Evolutionary conservation across 2,113 vertebrate genomes (phyloP).

Genomic region (Hydropotes inermis): DNA sequence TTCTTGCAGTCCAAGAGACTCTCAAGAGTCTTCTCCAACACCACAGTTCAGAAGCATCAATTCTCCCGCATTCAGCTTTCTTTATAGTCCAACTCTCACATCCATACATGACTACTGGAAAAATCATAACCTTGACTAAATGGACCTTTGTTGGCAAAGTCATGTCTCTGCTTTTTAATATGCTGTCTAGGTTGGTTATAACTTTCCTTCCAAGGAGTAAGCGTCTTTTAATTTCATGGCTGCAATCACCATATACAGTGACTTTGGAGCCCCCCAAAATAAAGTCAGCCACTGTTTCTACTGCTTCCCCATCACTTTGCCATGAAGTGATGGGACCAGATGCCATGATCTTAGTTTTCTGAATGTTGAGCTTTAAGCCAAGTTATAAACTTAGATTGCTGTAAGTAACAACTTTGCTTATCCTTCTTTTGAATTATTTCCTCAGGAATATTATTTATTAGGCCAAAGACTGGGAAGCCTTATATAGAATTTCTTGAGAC

Average conservation of each 20-base stretch:
- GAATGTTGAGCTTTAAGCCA: not conserved
- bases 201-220: not conserved
- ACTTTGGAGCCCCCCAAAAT: fast-evolving
- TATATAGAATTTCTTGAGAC: not conserved
- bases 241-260: not conserved
- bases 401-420: not conserved
- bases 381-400: not conserved
- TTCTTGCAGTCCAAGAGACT: not conserved
- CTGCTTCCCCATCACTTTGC: not conserved
- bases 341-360: not conserved
- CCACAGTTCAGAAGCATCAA: not conserved
- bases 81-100: not conserved
- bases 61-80: fast-evolving
- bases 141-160: not conserved
- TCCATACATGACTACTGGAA: not conserved
- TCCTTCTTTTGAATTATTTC: constrained; percentile 17
- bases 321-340: not conserved
- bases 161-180: not conserved
- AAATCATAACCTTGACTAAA: not conserved
- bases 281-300: not conserved
- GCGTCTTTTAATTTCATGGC: not conserved
- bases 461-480: not conserved
- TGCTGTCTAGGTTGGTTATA: not conserved
- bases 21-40: not conserved
- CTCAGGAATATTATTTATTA: constrained; percentile 18